Evolutionary conservation across 2,797 vertebrate species (phyloP).

Genomic region (Perdix hodgsoniae): DNA sequence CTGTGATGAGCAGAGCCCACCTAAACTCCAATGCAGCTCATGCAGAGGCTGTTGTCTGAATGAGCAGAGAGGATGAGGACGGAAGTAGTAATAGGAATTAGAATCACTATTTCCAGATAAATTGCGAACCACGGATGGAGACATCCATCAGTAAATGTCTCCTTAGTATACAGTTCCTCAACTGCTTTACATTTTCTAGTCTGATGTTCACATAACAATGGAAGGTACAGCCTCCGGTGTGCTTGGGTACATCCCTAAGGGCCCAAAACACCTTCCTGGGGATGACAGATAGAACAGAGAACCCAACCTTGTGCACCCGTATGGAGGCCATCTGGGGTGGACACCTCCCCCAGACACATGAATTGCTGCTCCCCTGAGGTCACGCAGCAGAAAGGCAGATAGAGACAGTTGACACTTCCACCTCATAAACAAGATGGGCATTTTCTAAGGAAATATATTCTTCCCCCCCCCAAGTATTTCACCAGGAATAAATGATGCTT

Average conservation of each 20-base stretch:
- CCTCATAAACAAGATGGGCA: not conserved
- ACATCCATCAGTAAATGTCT: not conserved
- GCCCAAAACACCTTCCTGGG: not conserved
- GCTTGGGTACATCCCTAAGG: not conserved
- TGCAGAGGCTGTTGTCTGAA: not conserved
- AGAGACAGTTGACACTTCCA: not conserved
- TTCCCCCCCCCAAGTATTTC: slow-evolving; percentile 13
- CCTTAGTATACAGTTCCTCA: not conserved
- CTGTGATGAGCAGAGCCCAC: accelerated
- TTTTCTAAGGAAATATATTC: not conserved
- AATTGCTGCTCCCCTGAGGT: not conserved
- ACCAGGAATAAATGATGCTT: not conserved
- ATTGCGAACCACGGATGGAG: not conserved
- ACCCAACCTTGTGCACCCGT: not conserved
- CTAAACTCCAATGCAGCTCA: not conserved
- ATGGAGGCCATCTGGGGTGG: not conserved
- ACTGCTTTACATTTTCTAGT: not conserved
- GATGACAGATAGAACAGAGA: not conserved
- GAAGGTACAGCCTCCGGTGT: not conserved
- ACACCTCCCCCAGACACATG: not conserved
- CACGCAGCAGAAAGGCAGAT: not conserved
- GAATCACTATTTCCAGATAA: not conserved
- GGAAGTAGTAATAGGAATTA: slow-evolving; percentile 38
- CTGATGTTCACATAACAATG: accelerated
- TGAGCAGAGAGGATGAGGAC: not conserved